Percentiles rank a stretch among this genome's conserved stretches.
These are phyloP conservation scores for Agrotis segetum DNA, from an alignment of 2,888 invertebrate species.

Conservation along the genomic window DNA sequence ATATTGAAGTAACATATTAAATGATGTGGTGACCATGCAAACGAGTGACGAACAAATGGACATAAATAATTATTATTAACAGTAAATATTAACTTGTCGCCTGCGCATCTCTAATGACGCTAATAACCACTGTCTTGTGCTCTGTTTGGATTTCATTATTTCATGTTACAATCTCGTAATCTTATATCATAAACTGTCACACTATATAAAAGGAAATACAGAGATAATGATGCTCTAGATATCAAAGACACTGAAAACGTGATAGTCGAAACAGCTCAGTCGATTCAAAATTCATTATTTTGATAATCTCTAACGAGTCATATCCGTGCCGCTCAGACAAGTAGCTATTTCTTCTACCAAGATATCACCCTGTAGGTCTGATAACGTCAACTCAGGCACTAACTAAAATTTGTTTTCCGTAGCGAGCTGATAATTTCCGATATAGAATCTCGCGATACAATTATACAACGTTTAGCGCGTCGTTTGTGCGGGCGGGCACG, in stretches of 20 bases:
- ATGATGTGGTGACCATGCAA: slow-evolving; percentile 39
- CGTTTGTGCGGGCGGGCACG: slow-evolving; percentile 78
- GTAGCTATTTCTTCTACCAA: slow-evolving; percentile 32
- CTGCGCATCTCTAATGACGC: slow-evolving; percentile 56
- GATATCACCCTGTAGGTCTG: slow-evolving; percentile 77
- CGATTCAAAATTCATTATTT: slow-evolving; percentile 6
- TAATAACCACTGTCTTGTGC: slow-evolving; percentile 53
- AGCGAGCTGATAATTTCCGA: slow-evolving; percentile 88
- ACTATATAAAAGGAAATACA: slow-evolving; percentile 57
- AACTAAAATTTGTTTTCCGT: slow-evolving; percentile 87
- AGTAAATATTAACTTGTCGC: slow-evolving; percentile 58
- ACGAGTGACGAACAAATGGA: slow-evolving; percentile 60
- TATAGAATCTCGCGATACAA: slow-evolving; percentile 89
- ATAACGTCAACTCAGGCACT: slow-evolving; percentile 81
- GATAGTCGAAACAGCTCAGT: slow-evolving; percentile 7
- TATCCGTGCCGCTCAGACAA: slow-evolving; percentile 4
- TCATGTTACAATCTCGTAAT: slow-evolving; percentile 60
- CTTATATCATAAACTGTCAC: slow-evolving; percentile 61
- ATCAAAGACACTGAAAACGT: slow-evolving; percentile 33
- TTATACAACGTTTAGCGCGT: slow-evolving; percentile 89
- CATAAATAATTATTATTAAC: slow-evolving; percentile 66
- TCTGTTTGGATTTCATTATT: slow-evolving; percentile 60
- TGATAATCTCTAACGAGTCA: background rate
- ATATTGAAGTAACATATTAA: slow-evolving; percentile 60
- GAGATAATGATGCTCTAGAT: slow-evolving; percentile 28